Base-by-base conservation (phyloP, 2,113 vertebrate species). In the Chitala chitala region DNA sequence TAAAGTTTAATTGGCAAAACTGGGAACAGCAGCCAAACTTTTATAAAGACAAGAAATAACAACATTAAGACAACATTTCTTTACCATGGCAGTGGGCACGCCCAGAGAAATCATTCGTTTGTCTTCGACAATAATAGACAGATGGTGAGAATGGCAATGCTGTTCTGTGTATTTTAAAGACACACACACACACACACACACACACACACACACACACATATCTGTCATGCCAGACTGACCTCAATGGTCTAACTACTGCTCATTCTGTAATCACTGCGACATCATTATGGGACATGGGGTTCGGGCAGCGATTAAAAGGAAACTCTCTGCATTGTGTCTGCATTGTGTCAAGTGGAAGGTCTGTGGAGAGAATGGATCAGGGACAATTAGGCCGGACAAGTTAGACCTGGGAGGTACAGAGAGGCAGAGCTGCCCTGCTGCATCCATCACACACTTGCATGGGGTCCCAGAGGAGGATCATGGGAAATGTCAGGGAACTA, bases 321-420 rank as follows among this genome's bases (percentile, higher is more conserved):
- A n/a, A 44, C 44, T 33, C 36, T 54, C 40, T 40, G 74, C 74
- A 63, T 73, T 70, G 65, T 61, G 79, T 79, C 85, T 86, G 85
- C 83, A 87, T 88, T 84, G 75, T 80, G 78, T 89, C 87, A 90
- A 83, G 82, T 86, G 80, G 77, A 72, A 73, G 55, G 81, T 76
- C 79, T 68, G 63, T 76, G 73, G 81, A 71, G 72, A 77, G 79
- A 86, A 80, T 77, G 86, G n/a, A n/a, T 88, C 87, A 83, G 78
- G 78, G 74, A 78, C 76, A 88, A 90, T 89, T 84, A 84, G 42
- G 38, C 83, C 85, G 84, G 80, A 69, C 69, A 38, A 82, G 12
- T 48, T 80, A 72, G 82, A 74, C 69, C 44, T 73, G 80, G 78
- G 69, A 69, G 72, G 80, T 83, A 6, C 78, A 82, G 81, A 63